Evolutionary conservation across 2,797 vertebrate species (phyloP), one percentile per base, ranked within the genome.

Genomic region (Sparus aurata): DNA sequence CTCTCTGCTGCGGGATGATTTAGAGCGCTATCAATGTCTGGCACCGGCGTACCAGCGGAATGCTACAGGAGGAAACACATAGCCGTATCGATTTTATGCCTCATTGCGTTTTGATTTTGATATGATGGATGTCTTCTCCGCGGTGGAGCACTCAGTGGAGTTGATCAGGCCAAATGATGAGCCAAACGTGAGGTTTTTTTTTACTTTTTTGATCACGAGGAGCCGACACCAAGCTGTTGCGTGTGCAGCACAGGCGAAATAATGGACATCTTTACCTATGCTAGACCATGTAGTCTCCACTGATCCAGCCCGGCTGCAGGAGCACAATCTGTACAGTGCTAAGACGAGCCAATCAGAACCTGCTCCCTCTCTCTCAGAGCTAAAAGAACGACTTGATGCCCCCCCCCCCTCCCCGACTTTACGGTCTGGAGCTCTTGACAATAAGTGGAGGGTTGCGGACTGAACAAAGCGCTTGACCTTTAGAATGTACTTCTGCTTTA

Each of bases 401-500:
- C 18, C 38, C 38, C 34, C 34, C 34, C 41, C 2, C 20, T n/a
- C n/a, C n/a, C n/a, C n/a, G n/a, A n/a, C n/a, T n/a, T 65, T 75
- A n/a, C 30, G 74, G 46, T 73, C n/a, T 18, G 46, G 11, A 61
- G 61, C 70, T 63, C 43, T 75, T 72, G 43, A 81, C 61, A 55
- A 49, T 75, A 43, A 76, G 47, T 75, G 38, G 43, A 87, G 60
- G 45, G 69, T 55, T 62, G 12, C 64, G 34, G 73, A 58, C 52
- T 60, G 38, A 80, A 84, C 58, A 85, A 81, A 83, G 46, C 54
- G 23, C 9, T 82, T 82, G 77, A 86, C 84, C 84, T 84, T 86
- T 85, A 77, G 12, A 78, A 59, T 54, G n/a, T 63, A 49, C 34
- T 55, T 75, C 68, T 66, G 46, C 64, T 78, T 73, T 67, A 54